A percentile compares a stretch with the other conserved stretches of the same genome.
Conservation (phyloP, 2,113 vertebrate species). For the Okapia johnstoni region DNA sequence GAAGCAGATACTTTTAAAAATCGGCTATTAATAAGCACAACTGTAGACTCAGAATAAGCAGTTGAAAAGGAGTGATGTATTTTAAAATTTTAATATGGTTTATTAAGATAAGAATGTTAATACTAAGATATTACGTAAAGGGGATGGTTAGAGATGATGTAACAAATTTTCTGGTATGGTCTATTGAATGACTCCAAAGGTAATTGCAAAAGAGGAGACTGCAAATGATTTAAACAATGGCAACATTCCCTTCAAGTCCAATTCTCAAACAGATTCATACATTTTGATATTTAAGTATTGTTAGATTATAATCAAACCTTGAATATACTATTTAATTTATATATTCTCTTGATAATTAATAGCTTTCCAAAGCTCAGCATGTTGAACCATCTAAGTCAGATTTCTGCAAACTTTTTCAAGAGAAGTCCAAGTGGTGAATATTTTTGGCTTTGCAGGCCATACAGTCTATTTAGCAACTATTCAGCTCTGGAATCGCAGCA, state of each 20-base stretch:
- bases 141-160: neutral
- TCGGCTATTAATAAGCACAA: neutral
- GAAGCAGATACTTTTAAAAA: neutral
- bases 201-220: neutral
- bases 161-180: neutral
- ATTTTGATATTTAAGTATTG: neutral
- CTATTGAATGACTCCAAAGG: neutral
- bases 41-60: neutral
- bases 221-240: neutral
- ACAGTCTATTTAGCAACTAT: neutral
- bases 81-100: neutral
- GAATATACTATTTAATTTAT: neutral
- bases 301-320: neutral
- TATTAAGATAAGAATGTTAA: neutral
- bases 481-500: neutral
- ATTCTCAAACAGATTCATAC: neutral
- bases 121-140: neutral
- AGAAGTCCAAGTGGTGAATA: neutral
- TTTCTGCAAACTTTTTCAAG: neutral
- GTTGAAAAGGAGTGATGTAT: neutral
- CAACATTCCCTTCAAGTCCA: neutral
- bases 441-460: neutral
- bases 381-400: neutral
- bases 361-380: neutral
- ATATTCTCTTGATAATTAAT: neutral